Percentiles rank a stretch among this genome's conserved stretches.
phyloP scores from a whole-genome alignment of 2,888 invertebrate genomes.

The Stenchaetothrips biformis region DNA sequence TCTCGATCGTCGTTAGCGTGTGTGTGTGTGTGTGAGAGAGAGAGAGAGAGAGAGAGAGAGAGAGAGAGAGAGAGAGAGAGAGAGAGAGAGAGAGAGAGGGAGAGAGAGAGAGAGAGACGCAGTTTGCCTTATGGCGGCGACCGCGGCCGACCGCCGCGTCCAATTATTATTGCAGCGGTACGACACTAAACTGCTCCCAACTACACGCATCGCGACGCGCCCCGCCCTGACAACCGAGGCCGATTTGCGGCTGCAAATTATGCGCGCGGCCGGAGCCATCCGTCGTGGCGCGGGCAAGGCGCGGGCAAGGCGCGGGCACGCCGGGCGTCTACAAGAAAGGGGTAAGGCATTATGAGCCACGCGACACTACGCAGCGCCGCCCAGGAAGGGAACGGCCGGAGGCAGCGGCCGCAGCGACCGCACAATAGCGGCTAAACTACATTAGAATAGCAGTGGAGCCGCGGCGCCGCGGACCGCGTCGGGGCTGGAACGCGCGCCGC shows the following conservation, averaged over 20 bases:
- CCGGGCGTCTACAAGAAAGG: slow-evolving; percentile 2
- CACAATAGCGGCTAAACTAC: slow-evolving; percentile 17
- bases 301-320: background rate
- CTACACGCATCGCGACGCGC: background rate
- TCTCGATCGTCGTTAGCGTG: no score
- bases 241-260: slow-evolving; percentile 6
- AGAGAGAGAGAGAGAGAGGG: no score
- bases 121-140: no score
- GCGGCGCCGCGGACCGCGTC: no score
- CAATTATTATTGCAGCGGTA: no score
- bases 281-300: background rate
- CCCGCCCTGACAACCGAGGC: background rate
- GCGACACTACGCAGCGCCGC: background rate
- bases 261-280: background rate
- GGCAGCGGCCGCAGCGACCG: background rate
- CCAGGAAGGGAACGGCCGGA: background rate
- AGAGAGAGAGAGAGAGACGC: no score
- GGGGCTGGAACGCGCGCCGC: no score
- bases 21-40: no score
- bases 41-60: no score
- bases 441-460: background rate
- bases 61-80: no score
- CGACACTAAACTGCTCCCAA: no score
- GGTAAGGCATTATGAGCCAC: slow-evolving; percentile 12
- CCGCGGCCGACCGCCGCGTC: no score